Evolutionary conservation across 2,888 invertebrate genomes (phyloP), one percentile per base, ranked within the genome.

Genomic region (Drosophila setosimentum): DNA sequence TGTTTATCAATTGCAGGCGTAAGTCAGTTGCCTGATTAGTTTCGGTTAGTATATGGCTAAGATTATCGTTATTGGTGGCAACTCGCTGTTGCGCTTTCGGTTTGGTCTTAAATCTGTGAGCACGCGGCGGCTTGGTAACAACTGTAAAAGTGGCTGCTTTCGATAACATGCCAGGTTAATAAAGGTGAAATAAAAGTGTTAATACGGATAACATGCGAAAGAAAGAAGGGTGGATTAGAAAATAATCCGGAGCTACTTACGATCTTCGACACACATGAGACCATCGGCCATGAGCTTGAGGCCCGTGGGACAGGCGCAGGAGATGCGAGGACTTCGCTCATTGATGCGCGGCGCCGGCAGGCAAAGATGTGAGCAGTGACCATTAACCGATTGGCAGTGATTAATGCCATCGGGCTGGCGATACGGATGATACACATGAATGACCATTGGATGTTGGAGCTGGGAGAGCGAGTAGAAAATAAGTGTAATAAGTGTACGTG

Each of bases 341-440:
- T 96, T 97, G 88, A 98, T 96, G 91, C 95, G 95, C 11, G 98
- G 98, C 21, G 98, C 97, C 3, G 98, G 98, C 82, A 98, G 94
- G 93, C 99, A 99, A 68, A 99, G 94, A 93, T 98, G 98, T 37
- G 97, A 97, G 93, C 98, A 99, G 62, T 87, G 91, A 0, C 98
- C 98, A 93, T 98, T 98, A 66, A 97, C 97, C 2, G 97, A 96
- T 74, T 97, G 97, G 93, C 98, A 98, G 93, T 97, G 96, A 94
- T 99, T 98, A 86, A 96, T 95, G 76, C 98, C 97, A 92, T 97
- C 97, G 16, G 98, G 98, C 93, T 99, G 98, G 54, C 98, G 96
- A 93, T 98, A 97, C 10, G 97, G 97, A 93, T 99, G 99, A 93
- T 98, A 98, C 42, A 99, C 98, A 93, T 98, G 98, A 83, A 99